Conservation (phyloP, 2,888 invertebrate genomes). For the Pseudococcus jackbeardsleyi region DNA sequence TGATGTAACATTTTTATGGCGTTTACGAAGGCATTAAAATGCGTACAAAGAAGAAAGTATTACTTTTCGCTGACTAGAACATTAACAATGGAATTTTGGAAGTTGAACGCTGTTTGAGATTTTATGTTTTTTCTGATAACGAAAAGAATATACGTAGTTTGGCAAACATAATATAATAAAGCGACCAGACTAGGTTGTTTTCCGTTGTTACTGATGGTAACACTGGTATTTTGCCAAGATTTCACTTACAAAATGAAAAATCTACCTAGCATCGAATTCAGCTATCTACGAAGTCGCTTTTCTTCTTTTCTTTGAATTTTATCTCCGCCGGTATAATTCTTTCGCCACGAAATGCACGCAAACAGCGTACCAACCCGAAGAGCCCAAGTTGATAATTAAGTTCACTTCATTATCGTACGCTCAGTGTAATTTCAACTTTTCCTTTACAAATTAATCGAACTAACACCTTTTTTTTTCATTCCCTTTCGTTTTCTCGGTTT, state of each 20-base stretch:
- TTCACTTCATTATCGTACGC: conserved; percentile 28
- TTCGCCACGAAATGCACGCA: conserved; percentile 35
- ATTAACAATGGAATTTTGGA: conserved; percentile 38
- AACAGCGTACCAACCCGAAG: neutral
- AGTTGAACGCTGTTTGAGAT: conserved; percentile 23
- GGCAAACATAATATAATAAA: conserved; percentile 41
- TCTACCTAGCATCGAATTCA: conserved; percentile 25
- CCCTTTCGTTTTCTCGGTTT: neutral
- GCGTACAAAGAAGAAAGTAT: neutral
- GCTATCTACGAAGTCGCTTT: neutral
- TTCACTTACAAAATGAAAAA: conserved; percentile 43
- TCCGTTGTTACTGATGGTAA: conserved; percentile 37
- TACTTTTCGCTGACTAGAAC: conserved; percentile 45
- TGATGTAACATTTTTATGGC: neutral
- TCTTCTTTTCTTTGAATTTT: conserved; percentile 33
- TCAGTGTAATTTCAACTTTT: conserved; percentile 25
- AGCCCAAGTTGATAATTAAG: conserved; percentile 38
- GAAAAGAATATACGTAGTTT: neutral
- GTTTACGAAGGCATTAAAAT: neutral
- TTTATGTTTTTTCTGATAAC: conserved; percentile 50
- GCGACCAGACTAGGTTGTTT: conserved; percentile 28
- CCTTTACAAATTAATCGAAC: neutral
- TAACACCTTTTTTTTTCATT: neutral
- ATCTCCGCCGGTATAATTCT: conserved; percentile 40
- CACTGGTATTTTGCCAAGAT: conserved; percentile 52